Conservation (phyloP, 1,140 invertebrate genomes). For the Microvelia longipes region DNA sequence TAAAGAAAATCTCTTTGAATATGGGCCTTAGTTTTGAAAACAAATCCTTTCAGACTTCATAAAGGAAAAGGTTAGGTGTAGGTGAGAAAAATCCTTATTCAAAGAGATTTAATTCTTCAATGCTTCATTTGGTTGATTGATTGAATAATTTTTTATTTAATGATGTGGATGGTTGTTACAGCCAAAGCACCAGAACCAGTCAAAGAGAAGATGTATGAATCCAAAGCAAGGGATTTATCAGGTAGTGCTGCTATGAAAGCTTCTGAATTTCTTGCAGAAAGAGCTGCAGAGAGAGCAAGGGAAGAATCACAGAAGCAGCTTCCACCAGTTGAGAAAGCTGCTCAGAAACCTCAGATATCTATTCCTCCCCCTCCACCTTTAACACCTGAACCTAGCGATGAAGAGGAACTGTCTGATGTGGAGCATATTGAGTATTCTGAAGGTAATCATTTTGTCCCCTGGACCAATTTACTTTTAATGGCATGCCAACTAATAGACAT, state of each 20-base stretch:
- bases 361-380: background rate
- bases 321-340: background rate
- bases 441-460: too few relatives aligned
- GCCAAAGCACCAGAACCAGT: too few relatives aligned
- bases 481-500: too few relatives aligned
- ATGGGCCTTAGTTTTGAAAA: too few relatives aligned
- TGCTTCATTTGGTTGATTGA: too few relatives aligned
- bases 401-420: background rate
- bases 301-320: background rate
- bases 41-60: too few relatives aligned
- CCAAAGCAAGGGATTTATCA: background rate
- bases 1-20: too few relatives aligned
- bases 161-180: too few relatives aligned
- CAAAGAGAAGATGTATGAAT: background rate
- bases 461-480: background rate
- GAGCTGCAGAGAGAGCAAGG: background rate
- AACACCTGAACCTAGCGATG: background rate
- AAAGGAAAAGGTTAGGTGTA: too few relatives aligned
- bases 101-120: too few relatives aligned
- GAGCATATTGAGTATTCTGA: background rate
- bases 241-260: background rate
- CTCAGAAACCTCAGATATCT: background rate
- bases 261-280: background rate
- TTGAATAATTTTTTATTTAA: too few relatives aligned
- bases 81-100: too few relatives aligned